Percentiles rank a stretch among this genome's conserved stretches.
These are phyloP conservation scores for Galleria mellonella DNA, from an alignment of 1,140 invertebrate genomes.

Conservation along the genomic window DNA sequence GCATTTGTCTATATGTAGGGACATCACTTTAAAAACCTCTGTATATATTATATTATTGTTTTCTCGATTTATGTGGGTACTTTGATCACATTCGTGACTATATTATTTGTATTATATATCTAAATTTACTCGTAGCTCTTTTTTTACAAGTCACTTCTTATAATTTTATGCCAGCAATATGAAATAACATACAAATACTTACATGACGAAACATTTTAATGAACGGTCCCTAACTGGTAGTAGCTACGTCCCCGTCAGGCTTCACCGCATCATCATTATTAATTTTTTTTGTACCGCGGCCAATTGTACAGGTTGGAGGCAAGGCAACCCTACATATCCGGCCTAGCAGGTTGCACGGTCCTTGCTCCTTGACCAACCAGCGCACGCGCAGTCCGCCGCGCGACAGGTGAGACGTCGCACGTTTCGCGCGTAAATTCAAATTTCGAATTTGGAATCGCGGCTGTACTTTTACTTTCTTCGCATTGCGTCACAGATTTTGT, in stretches of 20 bases:
- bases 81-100: too few species aligned
- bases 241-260: neutral
- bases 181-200: too few species aligned
- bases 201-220: too few species aligned
- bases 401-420: constrained; percentile 47
- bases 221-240: too few species aligned
- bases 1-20: too few species aligned
- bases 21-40: too few species aligned
- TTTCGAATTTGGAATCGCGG: constrained; percentile 30
- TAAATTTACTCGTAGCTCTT: too few species aligned
- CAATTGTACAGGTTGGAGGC: neutral
- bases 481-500: constrained; percentile 31
- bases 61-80: too few species aligned
- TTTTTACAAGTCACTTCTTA: too few species aligned
- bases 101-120: too few species aligned
- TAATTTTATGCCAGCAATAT: too few species aligned
- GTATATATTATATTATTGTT: too few species aligned
- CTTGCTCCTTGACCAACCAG: constrained; percentile 28
- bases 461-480: constrained; percentile 50
- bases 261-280: neutral
- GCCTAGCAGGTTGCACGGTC: constrained; percentile 57
- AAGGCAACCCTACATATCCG: constrained; percentile 44
- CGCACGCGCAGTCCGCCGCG: constrained; percentile 27
- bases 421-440: constrained; percentile 34
- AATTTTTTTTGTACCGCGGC: neutral